Evolutionary conservation across 2,888 invertebrate genomes (phyloP), one percentile per base, ranked within the genome.

Genomic region (Eucera pruinosa): DNA sequence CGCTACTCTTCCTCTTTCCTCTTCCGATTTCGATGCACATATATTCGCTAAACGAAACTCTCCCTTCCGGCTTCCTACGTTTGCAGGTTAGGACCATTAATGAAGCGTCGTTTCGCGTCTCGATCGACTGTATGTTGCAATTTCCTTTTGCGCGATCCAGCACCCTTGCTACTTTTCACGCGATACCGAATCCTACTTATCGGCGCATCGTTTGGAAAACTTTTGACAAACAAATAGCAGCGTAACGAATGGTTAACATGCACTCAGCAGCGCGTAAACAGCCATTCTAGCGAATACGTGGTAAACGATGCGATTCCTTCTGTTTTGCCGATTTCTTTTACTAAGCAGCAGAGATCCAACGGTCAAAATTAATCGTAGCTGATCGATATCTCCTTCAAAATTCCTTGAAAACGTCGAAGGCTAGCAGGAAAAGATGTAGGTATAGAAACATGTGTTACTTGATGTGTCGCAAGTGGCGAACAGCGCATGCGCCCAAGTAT

Each of bases 1-100:
- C 33, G 54, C 45, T 23, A 7, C 25, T 39, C 9, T 1, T 50
- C 11, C 33, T 39, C 20, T 45, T 55, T 20, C 18, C 18, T 13
- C 33, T 60, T 20, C 41, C 11, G 27, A 43, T 39, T 2, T 6
- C 25, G 2, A n/a, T 45, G n/a, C 23, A 20, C 64, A 27, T 61
- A 55, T 61, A 54, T 52, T 55, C 30, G 50, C 3, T 48, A 69
- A 27, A 27, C 60, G 33, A 55, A 76, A 77, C 78, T 80, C 73
- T 79, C 81, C 64, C 74, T 80, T 73, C 57, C 82, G 81, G 78
- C 83, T 80, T 75, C 43, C 43, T 11, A 15, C 15, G 30, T 20
- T 74, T 66, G 45, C 62, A 86, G 88, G 89, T 88, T 88, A 88
- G 57, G 15, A 7, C 18, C 52, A 47, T 62, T 41, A 55, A 74